Evolutionary conservation across 2,888 invertebrate genomes (phyloP), one percentile per base, ranked within the genome.

Genomic region (Drosophila neotestacea): DNA sequence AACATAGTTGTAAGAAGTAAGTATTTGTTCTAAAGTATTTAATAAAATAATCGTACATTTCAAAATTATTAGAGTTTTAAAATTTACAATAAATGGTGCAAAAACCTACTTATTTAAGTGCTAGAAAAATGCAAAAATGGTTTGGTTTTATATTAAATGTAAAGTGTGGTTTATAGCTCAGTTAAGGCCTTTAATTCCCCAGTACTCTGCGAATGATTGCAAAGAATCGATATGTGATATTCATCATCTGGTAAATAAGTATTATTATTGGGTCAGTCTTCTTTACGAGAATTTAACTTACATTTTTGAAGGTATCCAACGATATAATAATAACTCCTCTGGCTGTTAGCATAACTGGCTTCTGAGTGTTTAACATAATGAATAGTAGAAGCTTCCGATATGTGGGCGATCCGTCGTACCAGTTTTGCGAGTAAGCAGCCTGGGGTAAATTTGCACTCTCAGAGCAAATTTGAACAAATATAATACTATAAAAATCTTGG

Each of bases 181-280:
- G 0, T 41, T n/a, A 1, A 28, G 6, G 1, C 9, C 11, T 48
- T 56, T 56, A 58, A 39, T 39, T 27, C 13, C 34, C 64, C 36
- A 64, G 34, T 9, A 64, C 11, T 44, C 64, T 42, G 9, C 59
- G 64, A 9, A 58, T 44, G n/a, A 64, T 50, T 1, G 64, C 64
- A 56, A 64, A 64, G n/a, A 58, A 64, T 9, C 42, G 34, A 50
- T 64, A 64, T 2, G 64, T 64, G 2, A 64, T 64, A 6, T 58
- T 64, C 58, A 64, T 58, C 64, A 64, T 58, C 64, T 64, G 30
- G 50, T n/a, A 1, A 44, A 36, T 34, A 32, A 6, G 9, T 4
- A 27, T 28, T 27, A 10, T 61, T 34, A 38, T 10, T 38, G 4
- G 2, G 7, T 5, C 4, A 5, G 11, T 3, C 10, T 13, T 11